A percentile compares a stretch with the other conserved stretches of the same genome.
phyloP scores from a whole-genome alignment of 2,888 invertebrate genomes.

The Tipula confusa region DNA sequence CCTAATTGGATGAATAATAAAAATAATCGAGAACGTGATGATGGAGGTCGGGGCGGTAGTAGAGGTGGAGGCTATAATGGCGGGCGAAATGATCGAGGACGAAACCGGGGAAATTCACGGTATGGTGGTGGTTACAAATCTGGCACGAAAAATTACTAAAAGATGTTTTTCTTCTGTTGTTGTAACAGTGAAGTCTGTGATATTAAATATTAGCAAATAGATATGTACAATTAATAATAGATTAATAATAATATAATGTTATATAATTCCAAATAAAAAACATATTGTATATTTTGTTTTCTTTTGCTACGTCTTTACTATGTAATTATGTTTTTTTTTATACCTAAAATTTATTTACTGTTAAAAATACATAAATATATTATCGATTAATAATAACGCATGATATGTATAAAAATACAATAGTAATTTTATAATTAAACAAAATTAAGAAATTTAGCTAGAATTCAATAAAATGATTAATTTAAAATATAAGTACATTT shows the following conservation, averaged over 20 bases:
- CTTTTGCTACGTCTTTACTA: background rate
- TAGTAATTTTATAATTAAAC: background rate
- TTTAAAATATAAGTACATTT: background rate
- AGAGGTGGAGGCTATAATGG: background rate
- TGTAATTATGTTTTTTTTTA: background rate
- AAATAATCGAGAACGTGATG: background rate
- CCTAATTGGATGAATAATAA: slow-evolving; percentile 20
- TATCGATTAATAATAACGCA: background rate
- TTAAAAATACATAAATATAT: background rate
- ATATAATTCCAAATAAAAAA: slow-evolving; percentile 12
- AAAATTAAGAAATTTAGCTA: background rate
- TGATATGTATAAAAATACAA: background rate
- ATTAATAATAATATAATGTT: background rate
- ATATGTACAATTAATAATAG: background rate
- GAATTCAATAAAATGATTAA: background rate
- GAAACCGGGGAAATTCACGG: background rate
- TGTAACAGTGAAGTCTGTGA: background rate
- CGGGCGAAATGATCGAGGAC: background rate
- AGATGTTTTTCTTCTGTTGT: background rate
- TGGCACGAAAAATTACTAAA: background rate
- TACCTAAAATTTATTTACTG: slow-evolving; percentile 14
- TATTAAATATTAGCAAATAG: background rate
- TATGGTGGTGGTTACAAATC: background rate
- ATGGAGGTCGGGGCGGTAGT: background rate
- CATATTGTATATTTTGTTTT: background rate